These are phyloP conservation scores for Plectus sambesii DNA, from an alignment of 1,140 invertebrate genomes.

Conservation along the genomic window DNA sequence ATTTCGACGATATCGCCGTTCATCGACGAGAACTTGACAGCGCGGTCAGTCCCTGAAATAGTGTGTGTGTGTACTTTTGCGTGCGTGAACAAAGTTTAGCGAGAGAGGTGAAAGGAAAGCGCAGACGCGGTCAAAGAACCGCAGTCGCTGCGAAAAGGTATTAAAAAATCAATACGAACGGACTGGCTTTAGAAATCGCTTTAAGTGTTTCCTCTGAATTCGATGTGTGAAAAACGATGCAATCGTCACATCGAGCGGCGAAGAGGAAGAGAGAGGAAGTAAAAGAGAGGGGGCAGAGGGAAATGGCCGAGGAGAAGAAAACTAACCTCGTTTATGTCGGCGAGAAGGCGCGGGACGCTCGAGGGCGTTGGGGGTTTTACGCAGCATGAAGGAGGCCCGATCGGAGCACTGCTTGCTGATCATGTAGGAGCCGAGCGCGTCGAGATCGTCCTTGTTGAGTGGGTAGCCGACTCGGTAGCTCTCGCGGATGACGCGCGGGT, in stretches of 20 bases:
- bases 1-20: conserved; percentile 34
- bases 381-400: conserved; percentile 17
- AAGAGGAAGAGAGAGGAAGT: too few relatives aligned
- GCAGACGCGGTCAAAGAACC: too few relatives aligned
- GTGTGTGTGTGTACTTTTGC: too few relatives aligned
- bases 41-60: conserved; percentile 18
- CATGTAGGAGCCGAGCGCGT: conserved; percentile 36
- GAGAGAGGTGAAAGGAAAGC: conserved; percentile 5
- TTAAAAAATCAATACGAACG: too few relatives aligned
- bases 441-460: conserved; percentile 27
- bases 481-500: conserved; percentile 40
- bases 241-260: too few relatives aligned
- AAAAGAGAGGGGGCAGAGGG: too few relatives aligned
- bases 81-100: neutral
- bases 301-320: too few relatives aligned
- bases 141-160: too few relatives aligned
- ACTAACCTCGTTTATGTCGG: conserved; percentile 21
- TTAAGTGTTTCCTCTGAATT: conserved; percentile 8
- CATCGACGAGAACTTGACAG: conserved; percentile 28
- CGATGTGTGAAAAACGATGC: conserved; percentile 3
- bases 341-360: conserved; percentile 7
- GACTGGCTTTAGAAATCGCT: neutral
- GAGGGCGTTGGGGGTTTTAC: conserved; percentile 9
- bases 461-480: conserved; percentile 38
- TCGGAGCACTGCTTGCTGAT: conserved; percentile 27